Evolutionary conservation across 2,797 vertebrate species (phyloP).

Genomic region (Periparus ater): DNA sequence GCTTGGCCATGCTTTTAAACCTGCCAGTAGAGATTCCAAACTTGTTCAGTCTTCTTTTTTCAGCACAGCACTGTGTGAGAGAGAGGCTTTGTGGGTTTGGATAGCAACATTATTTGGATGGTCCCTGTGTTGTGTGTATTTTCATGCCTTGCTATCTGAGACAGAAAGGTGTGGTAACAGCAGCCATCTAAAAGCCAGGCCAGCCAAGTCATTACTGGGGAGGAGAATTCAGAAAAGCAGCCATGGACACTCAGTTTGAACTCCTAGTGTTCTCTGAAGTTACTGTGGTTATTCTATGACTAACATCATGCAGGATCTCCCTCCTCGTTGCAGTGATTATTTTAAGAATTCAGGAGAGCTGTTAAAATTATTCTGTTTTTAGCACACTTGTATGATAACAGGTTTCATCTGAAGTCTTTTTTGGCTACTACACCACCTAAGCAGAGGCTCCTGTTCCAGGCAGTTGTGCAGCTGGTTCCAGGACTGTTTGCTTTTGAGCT

Average conservation of each 20-base stretch:
- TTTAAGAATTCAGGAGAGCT: background rate
- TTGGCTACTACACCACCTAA: background rate
- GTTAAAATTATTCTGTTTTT: background rate
- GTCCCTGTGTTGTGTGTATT: rapidly evolving
- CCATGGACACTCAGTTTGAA: rapidly evolving
- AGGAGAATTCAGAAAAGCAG: background rate
- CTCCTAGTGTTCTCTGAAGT: background rate
- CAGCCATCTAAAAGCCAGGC: background rate
- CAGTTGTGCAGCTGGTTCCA: background rate
- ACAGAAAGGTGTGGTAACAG: background rate
- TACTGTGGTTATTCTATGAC: background rate
- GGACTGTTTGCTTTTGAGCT: constrained; percentile 53
- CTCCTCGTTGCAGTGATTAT: background rate
- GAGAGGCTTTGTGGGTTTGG: background rate
- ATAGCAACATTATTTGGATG: background rate
- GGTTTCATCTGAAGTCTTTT: background rate
- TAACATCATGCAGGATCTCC: background rate
- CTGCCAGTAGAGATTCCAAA: background rate
- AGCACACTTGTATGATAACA: background rate
- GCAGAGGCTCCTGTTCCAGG: background rate
- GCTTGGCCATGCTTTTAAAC: background rate
- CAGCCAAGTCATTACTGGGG: background rate
- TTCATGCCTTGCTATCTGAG: background rate
- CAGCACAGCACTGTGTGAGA: background rate
- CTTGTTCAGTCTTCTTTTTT: background rate